Percentiles rank a stretch among this genome's conserved stretches.
These are phyloP conservation scores for Romanogobio albipinnatus DNA, from an alignment of 2,113 vertebrate genomes.

Conservation along the genomic window DNA sequence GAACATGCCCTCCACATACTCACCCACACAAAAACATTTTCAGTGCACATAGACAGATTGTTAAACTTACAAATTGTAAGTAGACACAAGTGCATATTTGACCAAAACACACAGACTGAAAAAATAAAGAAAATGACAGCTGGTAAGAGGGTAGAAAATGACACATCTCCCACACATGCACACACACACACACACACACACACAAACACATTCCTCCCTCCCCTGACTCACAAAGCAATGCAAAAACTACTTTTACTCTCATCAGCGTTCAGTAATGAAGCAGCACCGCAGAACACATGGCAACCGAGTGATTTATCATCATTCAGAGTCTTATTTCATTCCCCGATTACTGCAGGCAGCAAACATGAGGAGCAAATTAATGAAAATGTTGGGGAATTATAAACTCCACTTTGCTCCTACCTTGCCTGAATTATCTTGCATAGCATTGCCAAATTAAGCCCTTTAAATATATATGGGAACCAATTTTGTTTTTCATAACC, in stretches of 20 bases:
- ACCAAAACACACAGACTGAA: neutral
- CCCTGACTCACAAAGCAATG: slow-evolving; percentile 38
- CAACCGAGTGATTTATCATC: slow-evolving; percentile 62
- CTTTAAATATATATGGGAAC: slow-evolving; percentile 42
- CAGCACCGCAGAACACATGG: slow-evolving; percentile 52
- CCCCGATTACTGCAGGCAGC: slow-evolving; percentile 59
- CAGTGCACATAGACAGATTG: neutral
- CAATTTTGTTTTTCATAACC: slow-evolving; percentile 19
- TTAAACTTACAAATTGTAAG: neutral
- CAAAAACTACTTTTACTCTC: slow-evolving; percentile 57
- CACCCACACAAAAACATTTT: neutral
- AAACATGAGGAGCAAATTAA: slow-evolving; percentile 64
- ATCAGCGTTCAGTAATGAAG: slow-evolving; percentile 59
- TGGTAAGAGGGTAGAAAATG: slow-evolving; percentile 26
- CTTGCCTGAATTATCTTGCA: slow-evolving; percentile 54
- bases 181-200: slow-evolving; percentile 21
- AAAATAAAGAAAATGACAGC: slow-evolving; percentile 14
- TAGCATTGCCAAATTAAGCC: slow-evolving; percentile 44
- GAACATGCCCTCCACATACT: neutral
- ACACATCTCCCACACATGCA: neutral
- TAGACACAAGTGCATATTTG: neutral
- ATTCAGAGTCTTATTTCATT: slow-evolving; percentile 61
- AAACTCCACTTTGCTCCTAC: slow-evolving; percentile 56
- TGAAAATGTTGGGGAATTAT: slow-evolving; percentile 63
- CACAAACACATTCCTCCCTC: slow-evolving; percentile 8